Evolutionary conservation across 2,113 vertebrate genomes (phyloP).

Genomic region (Otus sunia): DNA sequence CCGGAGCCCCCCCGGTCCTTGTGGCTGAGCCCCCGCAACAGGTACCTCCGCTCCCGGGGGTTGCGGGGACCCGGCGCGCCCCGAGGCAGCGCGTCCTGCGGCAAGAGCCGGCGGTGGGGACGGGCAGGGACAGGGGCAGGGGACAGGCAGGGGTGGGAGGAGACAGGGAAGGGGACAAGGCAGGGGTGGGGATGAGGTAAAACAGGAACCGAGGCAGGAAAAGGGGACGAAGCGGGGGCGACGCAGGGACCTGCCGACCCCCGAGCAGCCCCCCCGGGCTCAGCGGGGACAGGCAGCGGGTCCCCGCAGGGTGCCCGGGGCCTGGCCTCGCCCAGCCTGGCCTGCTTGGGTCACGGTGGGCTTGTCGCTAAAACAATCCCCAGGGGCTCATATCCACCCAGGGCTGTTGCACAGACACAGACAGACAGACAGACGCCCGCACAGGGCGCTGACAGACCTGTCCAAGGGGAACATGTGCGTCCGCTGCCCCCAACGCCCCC

Average conservation of each 20-base stretch:
- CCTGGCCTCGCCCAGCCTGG: neutral
- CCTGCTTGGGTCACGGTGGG: fast-evolving
- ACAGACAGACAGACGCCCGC: too few species aligned
- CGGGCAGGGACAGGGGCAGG: neutral
- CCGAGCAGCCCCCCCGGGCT: neutral
- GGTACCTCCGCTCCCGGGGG: neutral
- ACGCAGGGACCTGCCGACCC: neutral
- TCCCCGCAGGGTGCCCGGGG: fast-evolving
- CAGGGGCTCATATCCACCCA: fast-evolving
- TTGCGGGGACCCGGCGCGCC: neutral
- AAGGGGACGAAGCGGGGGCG: neutral
- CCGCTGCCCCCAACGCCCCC: fast-evolving
- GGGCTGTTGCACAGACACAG: neutral
- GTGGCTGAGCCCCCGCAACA: neutral
- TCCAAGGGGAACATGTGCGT: fast-evolving
- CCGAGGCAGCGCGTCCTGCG: neutral
- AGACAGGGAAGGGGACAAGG: neutral
- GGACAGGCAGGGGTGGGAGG: neutral
- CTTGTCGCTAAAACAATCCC: neutral
- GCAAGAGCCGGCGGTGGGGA: fast-evolving
- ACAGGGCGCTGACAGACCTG: fast-evolving
- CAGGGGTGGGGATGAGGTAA: neutral
- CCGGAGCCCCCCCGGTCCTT: fast-evolving
- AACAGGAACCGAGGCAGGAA: neutral
- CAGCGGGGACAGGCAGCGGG: fast-evolving